Evolutionary conservation across 53 echinoderm and acorn worm species (phyloP).

Genomic region (Patiria pectinifera): DNA sequence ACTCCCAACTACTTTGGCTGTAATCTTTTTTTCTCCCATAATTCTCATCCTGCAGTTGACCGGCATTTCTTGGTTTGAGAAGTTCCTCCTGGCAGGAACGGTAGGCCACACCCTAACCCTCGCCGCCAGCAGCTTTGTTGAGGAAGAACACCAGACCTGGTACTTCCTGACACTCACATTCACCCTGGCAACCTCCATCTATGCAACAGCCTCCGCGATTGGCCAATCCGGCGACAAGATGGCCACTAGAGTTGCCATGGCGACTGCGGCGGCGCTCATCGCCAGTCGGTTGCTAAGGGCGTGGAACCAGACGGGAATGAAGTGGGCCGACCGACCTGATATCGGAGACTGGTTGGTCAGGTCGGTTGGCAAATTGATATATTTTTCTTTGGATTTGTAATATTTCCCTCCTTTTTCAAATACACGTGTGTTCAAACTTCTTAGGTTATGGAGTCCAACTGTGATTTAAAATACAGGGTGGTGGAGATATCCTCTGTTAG

Average conservation of each 20-base stretch:
- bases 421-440: not conserved
- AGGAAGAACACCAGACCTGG: constrained; percentile 99
- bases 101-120: constrained; percentile 81
- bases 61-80: constrained; percentile 51
- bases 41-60: constrained; percentile 4
- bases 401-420: not conserved
- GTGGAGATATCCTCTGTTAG: no score
- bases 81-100: constrained; percentile 68
- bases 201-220: constrained; percentile 17
- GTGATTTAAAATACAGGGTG: no score
- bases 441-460: no score
- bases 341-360: constrained; percentile 97
- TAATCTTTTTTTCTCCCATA: constrained; percentile 9
- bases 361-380: constrained; percentile 36
- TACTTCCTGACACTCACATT: constrained; percentile 88
- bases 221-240: constrained; percentile 35
- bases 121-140: constrained; percentile 95
- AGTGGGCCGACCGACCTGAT: constrained; percentile 87
- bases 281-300: constrained; percentile 79
- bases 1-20: not conserved
- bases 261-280: constrained; percentile 29
- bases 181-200: constrained; percentile 23
- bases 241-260: constrained; percentile 10
- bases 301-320: constrained; percentile 98
- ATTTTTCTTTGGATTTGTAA: not conserved